Base-by-base conservation (phyloP, 2,797 vertebrate species). In the Rousettus madagascariensis region DNA sequence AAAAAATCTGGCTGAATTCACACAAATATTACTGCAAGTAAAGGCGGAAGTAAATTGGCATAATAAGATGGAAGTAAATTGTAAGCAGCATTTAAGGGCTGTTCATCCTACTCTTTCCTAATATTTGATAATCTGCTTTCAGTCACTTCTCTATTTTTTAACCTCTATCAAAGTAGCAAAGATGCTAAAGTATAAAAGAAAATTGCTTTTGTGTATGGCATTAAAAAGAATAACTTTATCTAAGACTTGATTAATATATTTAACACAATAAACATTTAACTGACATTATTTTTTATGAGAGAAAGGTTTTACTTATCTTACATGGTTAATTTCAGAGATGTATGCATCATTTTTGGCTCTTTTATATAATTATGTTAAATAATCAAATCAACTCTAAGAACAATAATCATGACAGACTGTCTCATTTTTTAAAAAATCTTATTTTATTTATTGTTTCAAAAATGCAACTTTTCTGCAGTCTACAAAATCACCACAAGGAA, bases 151-250 rank as follows among this genome's bases (percentile, higher is more conserved):
- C 38, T 80, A 71, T 94, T 46, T 96, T 98, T 96, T 94, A 51
- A 95, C 87, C 55, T 93, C 95, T 94, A 94, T 89, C 92, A 93
- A 95, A 97, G 94, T 96, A 95, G 78, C 89, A 97, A 92, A 96
- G 95, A 94, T 78, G 96, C 43, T 79, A 94, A 94, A 24, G 65
- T 97, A 97, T 68, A 91, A 96, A 85, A 97, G 82, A 97, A 98
- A 98, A 98, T 96, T 96, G 89, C 89, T 97, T 97, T 86, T 96
- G 96, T 96, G 83, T 97, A 97, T 96, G 95, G 91, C 94, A 98
- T 96, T 84, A 63, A 97, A 98, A 97, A 98, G 96, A 95, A 98
- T 97, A 95, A 97, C 98, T 97, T 98, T 96, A 98, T 97, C 96
- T 96, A 90, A 98, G 94, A 88, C 75, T 97, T 71, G 1, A 97